phyloP scores from a whole-genome alignment of 2,113 vertebrate species.

The Tricholaema leucomelas region DNA sequence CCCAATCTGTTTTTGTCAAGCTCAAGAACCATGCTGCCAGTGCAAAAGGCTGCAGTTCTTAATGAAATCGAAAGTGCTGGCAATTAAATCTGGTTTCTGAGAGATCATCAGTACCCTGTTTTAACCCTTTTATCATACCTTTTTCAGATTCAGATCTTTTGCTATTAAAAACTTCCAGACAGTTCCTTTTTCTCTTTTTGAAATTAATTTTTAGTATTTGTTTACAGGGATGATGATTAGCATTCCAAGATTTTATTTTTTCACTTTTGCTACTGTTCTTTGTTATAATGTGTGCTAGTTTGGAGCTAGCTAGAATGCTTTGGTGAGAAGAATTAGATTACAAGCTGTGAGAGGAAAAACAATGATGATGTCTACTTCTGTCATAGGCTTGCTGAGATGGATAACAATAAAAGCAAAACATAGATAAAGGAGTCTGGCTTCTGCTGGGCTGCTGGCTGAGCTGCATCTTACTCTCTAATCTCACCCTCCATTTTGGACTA shows the following conservation, averaged over 20 bases:
- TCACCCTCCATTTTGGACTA: no score
- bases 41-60: constrained; percentile 49
- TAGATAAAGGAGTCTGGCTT: no score
- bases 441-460: no score
- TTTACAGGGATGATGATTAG: not conserved
- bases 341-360: no score
- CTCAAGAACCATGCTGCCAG: constrained; percentile 58
- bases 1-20: constrained; percentile 63
- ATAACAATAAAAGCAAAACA: no score
- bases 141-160: not conserved
- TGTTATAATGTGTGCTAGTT: no score
- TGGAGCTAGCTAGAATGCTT: no score
- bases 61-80: constrained; percentile 62
- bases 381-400: no score
- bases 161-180: not conserved
- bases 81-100: constrained; percentile 64
- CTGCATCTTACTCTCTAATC: no score
- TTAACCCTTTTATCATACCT: not conserved
- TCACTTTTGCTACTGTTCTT: no score
- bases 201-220: not conserved
- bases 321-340: no score
- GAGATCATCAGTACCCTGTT: constrained; percentile 43
- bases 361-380: no score
- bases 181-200: not conserved
- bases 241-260: not conserved